Percentiles rank a stretch among this genome's conserved stretches.
Evolutionary conservation across 2,113 vertebrate species (phyloP).

Genomic region (Calyptommatus sinebrachiatus): DNA sequence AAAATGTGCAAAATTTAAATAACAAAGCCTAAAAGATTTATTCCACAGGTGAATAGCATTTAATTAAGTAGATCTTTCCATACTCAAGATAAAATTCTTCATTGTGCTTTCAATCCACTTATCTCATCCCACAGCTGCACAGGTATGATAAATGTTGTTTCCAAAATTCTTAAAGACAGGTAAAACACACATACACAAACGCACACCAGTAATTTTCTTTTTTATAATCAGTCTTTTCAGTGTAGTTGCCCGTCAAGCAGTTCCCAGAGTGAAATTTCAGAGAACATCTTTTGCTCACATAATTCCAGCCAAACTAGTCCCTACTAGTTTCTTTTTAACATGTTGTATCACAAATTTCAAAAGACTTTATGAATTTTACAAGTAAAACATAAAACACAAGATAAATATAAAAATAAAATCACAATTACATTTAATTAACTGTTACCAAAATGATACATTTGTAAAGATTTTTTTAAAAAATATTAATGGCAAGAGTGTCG

Average conservation of each 20-base stretch:
- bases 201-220: not conserved
- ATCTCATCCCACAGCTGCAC: not conserved
- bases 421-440: no score
- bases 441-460: no score
- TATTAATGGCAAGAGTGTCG: no score
- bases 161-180: not conserved
- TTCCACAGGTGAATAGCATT: not conserved
- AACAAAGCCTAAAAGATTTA: not conserved
- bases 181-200: no score
- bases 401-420: no score
- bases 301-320: not conserved
- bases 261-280: not conserved
- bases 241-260: not conserved
- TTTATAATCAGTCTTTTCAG: not conserved
- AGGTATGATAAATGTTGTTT: not conserved
- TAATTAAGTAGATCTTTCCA: not conserved
- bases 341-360: no score
- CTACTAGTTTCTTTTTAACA: no score
- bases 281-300: not conserved
- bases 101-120: not conserved
- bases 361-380: no score
- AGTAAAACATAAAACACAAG: no score
- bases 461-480: no score
- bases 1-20: not conserved
- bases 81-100: not conserved